Evolutionary conservation across 2,113 vertebrate species (phyloP).

Genomic region (Atractosteus spatula): DNA sequence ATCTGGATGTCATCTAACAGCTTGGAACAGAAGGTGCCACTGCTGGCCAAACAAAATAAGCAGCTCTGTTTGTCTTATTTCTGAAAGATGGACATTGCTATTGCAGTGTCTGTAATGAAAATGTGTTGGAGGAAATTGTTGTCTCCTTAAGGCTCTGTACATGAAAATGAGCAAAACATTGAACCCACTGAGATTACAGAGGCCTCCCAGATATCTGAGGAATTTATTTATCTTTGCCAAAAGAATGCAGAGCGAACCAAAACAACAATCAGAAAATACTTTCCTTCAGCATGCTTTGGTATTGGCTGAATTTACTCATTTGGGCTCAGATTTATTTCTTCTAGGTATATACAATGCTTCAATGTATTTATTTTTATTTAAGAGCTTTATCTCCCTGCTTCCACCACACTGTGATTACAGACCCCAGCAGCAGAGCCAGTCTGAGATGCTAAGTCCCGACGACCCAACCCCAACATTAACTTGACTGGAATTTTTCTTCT

Average conservation of each 20-base stretch:
- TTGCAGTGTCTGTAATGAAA: conserved; percentile 32
- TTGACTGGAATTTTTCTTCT: too few species aligned
- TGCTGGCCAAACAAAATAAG: conserved; percentile 27
- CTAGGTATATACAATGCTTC: neutral
- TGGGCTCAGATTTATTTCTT: neutral
- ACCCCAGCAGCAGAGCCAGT: neutral
- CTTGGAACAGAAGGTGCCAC: neutral
- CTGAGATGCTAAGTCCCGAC: too few species aligned
- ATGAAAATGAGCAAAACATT: conserved; percentile 9
- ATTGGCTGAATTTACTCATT: neutral
- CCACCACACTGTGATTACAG: neutral
- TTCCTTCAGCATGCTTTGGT: neutral
- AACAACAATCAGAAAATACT: neutral
- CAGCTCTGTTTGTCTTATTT: conserved; percentile 25
- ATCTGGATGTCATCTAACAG: neutral
- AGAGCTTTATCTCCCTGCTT: neutral
- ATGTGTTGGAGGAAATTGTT: conserved; percentile 24
- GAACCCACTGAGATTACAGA: conserved; percentile 12
- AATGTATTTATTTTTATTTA: neutral
- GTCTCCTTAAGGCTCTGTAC: conserved; percentile 25
- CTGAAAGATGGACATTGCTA: conserved; percentile 30
- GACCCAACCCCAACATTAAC: too few species aligned
- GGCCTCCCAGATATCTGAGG: conserved; percentile 23
- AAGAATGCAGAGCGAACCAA: too few species aligned
- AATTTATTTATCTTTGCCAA: conserved; percentile 13